These are phyloP conservation scores for Esox niger DNA, from an alignment of 2,113 vertebrate genomes.

Conservation along the genomic window DNA sequence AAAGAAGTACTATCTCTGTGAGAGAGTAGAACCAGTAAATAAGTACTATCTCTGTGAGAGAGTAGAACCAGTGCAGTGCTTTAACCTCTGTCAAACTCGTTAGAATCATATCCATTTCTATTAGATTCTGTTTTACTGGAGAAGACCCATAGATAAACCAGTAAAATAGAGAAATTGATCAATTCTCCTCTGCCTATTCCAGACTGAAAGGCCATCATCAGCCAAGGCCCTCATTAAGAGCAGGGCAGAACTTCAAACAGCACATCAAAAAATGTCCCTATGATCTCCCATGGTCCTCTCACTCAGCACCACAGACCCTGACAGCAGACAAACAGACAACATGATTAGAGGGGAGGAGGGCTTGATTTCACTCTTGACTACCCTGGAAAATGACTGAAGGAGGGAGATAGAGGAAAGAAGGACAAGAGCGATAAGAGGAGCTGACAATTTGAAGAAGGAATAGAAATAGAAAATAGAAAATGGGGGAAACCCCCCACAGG, in stretches of 20 bases:
- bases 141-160: background rate
- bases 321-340: slow-evolving; percentile 26
- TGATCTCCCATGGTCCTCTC: slow-evolving; percentile 39
- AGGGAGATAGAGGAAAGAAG: slow-evolving; percentile 16
- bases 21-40: background rate
- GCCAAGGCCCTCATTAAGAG: slow-evolving; percentile 15
- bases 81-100: too few relatives aligned
- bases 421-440: background rate
- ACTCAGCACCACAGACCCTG: slow-evolving; percentile 16
- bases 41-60: background rate
- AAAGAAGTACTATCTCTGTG: background rate
- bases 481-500: background rate
- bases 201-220: background rate
- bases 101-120: too few relatives aligned
- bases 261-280: slow-evolving; percentile 32
- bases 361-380: slow-evolving; percentile 27
- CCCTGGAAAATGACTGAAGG: slow-evolving; percentile 32
- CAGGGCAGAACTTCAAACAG: slow-evolving; percentile 39
- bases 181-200: background rate
- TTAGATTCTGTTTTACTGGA: background rate
- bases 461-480: background rate
- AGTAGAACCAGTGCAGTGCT: background rate
- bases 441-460: background rate
- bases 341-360: slow-evolving; percentile 27
- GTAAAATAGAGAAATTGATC: background rate